Base-by-base conservation (phyloP, 2,888 invertebrate genomes). In the Odontomyia ornata region DNA sequence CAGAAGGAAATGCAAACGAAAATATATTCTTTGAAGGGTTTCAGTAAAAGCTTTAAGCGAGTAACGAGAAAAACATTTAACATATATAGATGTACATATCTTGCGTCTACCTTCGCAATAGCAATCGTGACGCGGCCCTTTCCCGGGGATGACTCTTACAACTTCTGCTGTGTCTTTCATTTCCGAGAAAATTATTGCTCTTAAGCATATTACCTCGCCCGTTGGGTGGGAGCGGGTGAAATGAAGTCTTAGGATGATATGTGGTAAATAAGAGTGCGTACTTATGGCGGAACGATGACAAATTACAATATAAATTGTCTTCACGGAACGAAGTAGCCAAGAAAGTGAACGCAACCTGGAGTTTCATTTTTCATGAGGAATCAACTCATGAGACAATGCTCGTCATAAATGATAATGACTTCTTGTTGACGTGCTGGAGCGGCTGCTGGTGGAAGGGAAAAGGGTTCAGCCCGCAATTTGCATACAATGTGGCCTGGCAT, bases 321-420 rank as follows among this genome's bases (percentile, higher is more conserved):
- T 60, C 21, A 13, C 4, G 57, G n/a, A 25, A 60, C 21, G 57
- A 23, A 60, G 23, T 23, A 11, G 57, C 11, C 21, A 60, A 23
- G 57, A 60, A 60, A 60, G 57, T 60, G 23, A 60, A 60, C 57
- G 57, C n/a, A 23, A 11, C 11, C 57, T 9, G 23, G 4, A 21
- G 57, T 60, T 25, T 60, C 57, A 60, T 60, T 60, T 60, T 60
- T 60, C 57, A 60, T 21, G 21, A n/a, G 57, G 57, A 9, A 60
- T 60, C 25, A 60, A 60, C 21, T 25, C 21, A 23, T 9, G 21
- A 25, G 57, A 25, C 11, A 60, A 60, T 21, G 11, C 11, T 60
- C 25, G 21, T 60, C 52, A n/a, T 13, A 52, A 60, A 60, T 21
- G 57, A 23, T 23, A 25, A 60, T 60, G 25, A 11, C 25, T 60